These are phyloP conservation scores for Phalacrocorax carbo DNA, from an alignment of 2,113 vertebrate genomes.

Conservation along the genomic window DNA sequence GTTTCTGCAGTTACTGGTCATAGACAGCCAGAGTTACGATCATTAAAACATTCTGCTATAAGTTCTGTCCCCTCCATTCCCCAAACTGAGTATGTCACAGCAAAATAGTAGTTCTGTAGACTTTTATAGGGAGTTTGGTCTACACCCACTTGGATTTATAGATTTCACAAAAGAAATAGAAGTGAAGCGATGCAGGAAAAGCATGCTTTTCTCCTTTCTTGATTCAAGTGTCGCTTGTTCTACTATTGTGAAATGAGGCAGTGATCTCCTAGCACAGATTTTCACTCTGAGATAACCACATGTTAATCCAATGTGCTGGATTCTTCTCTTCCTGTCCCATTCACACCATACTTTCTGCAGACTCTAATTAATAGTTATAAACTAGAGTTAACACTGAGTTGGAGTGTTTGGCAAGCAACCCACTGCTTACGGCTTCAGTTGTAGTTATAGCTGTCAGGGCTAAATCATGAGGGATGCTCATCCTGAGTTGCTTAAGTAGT, in stretches of 20 bases:
- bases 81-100: background rate
- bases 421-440: background rate
- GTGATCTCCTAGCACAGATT: background rate
- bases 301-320: background rate
- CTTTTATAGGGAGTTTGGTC: background rate
- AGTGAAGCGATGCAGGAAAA: fast-evolving
- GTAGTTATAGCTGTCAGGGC: background rate
- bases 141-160: background rate
- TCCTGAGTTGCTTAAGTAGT: background rate
- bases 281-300: background rate
- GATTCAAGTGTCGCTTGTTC: background rate
- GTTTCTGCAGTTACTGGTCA: background rate
- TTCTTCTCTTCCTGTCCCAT: background rate
- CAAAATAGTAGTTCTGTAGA: background rate
- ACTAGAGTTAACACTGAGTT: background rate
- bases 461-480: background rate
- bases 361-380: background rate
- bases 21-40: background rate
- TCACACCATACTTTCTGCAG: background rate
- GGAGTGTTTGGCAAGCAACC: background rate
- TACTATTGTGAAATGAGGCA: background rate
- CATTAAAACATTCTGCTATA: background rate
- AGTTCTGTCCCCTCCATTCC: fast-evolving
- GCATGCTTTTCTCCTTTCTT: fast-evolving
- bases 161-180: background rate